These are phyloP conservation scores for Helogale parvula DNA, from an alignment of 2,113 vertebrate genomes.

Conservation along the genomic window DNA sequence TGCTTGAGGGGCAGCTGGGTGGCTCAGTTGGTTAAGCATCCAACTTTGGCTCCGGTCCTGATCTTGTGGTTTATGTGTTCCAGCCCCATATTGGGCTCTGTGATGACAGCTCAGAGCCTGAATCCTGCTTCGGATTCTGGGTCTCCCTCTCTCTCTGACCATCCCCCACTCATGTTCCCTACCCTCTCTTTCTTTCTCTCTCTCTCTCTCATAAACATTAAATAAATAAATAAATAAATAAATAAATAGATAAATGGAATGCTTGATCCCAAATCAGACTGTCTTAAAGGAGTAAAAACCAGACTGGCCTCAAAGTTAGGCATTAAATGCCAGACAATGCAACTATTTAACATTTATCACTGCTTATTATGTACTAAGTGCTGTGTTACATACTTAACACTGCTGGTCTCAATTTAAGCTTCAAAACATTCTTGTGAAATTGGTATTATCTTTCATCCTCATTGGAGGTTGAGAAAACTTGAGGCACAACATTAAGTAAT, in stretches of 20 bases:
- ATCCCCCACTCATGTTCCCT: too few species aligned
- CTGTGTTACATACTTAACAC: background rate
- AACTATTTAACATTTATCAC: background rate
- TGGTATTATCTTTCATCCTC: background rate
- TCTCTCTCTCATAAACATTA: too few species aligned
- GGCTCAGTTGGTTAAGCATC: too few species aligned
- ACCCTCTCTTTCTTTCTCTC: too few species aligned
- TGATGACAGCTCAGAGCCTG: too few species aligned
- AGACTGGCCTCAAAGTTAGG: background rate
- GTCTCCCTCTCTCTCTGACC: too few species aligned
- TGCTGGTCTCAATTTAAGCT: background rate
- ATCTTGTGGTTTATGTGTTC: too few species aligned
- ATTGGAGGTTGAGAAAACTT: background rate
- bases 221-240: background rate
- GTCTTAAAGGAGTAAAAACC: slow-evolving; percentile 19
- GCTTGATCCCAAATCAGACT: background rate
- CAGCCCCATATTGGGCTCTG: too few species aligned
- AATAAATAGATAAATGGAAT: background rate
- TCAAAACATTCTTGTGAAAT: background rate
- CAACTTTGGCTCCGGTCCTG: too few species aligned
- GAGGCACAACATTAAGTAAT: background rate
- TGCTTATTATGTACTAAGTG: background rate
- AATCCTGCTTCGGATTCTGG: too few species aligned
- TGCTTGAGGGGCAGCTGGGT: too few species aligned
- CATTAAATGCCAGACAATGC: background rate